Evolutionary conservation across 2,113 vertebrate species (phyloP), one percentile per base, ranked within the genome.

Genomic region (Micronisus gabar): DNA sequence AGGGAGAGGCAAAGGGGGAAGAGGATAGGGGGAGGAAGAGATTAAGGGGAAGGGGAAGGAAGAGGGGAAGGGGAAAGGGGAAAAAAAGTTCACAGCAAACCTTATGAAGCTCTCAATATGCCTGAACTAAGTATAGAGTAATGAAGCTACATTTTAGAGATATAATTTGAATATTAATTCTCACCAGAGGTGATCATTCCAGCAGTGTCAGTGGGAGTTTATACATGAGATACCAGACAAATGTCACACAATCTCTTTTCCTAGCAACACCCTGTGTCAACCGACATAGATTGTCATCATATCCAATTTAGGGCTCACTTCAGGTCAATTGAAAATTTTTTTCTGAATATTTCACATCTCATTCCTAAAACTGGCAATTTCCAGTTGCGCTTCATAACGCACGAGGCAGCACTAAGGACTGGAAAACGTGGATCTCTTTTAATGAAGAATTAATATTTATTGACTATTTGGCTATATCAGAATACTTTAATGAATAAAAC

Each of bases 371-470:
- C 27, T 59, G 40, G 27, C 13, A 65, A 38, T 75, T 88, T 95
- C 27, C 36, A 68, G 17, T 68, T 93, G 53, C 74, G 41, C 38
- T 83, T 86, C 72, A 47, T 1, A 86, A 38, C 38, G 38, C 19
- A 62, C 9, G 10, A 83, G 26, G 32, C n/a, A 70, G 32, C 20
- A 73, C 14, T 81, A 65, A 78, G 9, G 45, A 30, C 65, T 62
- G 29, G 70, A 89, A 92, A 81, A 88, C 12, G 56, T 9, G 13
- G 9, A 81, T 55, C 3, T 78, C 43, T 93, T 84, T 88, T 20
- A 67, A 94, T 65, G 61, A 91, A 76, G 9, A 89, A 86, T 72
- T 71, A 76, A 70, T 86, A 86, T 82, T 93, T 92, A 92, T 88
- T 73, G n/a, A 83, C 55, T 90, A 81, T 86, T 91, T 16, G 2